These are phyloP conservation scores for Sisor rabdophorus DNA, from an alignment of 2,113 vertebrate genomes.

Conservation along the genomic window DNA sequence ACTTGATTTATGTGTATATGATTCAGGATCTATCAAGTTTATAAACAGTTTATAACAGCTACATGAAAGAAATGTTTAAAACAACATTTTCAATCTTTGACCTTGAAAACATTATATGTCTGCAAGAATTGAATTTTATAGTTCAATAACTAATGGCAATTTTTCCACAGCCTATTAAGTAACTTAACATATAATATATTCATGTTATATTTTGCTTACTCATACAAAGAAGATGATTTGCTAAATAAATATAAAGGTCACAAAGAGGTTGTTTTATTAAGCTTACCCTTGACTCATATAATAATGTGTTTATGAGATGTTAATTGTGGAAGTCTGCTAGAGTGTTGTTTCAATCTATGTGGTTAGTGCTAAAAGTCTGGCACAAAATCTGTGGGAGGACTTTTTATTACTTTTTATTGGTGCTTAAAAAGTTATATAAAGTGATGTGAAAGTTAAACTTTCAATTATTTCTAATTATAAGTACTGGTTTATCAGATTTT, in stretches of 20 bases:
- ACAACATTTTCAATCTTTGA: neutral
- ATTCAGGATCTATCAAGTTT: neutral
- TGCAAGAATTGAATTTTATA: neutral
- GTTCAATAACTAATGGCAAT: constrained; percentile 2
- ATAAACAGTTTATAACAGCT: too few relatives aligned
- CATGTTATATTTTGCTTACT: constrained; percentile 5
- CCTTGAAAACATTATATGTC: neutral
- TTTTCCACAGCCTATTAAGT: constrained; percentile 12
- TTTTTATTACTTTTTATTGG: constrained; percentile 15
- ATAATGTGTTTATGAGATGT: constrained; percentile 37
- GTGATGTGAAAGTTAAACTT: neutral
- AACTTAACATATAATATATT: neutral
- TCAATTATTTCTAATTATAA: neutral
- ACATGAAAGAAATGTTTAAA: too few relatives aligned
- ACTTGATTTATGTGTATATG: too few relatives aligned
- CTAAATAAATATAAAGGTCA: constrained; percentile 44
- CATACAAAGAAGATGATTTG: neutral
- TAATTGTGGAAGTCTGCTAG: constrained; percentile 43
- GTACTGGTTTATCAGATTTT: neutral
- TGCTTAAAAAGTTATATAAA: constrained; percentile 25
- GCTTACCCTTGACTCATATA: constrained; percentile 33
- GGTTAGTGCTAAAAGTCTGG: constrained; percentile 37
- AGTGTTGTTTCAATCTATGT: constrained; percentile 41
- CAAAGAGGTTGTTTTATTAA: constrained; percentile 33
- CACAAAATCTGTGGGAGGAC: constrained; percentile 19